These are phyloP conservation scores for Mycteria americana DNA, from an alignment of 2,797 vertebrate species.

Conservation along the genomic window DNA sequence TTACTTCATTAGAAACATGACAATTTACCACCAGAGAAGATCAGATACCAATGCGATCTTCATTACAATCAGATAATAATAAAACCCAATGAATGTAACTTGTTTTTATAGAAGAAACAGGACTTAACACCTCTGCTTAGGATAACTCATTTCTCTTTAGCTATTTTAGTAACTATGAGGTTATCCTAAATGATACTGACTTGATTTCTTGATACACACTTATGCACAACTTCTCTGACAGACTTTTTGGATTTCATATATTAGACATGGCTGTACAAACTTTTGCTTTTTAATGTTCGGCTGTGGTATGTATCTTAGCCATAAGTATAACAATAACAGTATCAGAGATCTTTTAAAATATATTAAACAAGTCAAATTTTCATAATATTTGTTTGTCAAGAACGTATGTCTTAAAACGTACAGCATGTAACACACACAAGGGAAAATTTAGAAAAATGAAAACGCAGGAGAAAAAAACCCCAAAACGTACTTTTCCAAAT, in stretches of 20 bases:
- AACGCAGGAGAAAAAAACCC: not conserved
- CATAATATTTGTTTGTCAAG: not conserved
- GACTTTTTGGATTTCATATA: not conserved
- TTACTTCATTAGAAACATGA: not conserved
- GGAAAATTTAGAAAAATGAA: not conserved
- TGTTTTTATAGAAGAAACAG: not conserved
- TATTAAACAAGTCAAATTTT: not conserved
- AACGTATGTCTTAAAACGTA: not conserved
- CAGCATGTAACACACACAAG: not conserved
- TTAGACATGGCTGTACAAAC: not conserved
- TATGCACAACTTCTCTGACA: not conserved
- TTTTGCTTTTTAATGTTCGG: not conserved
- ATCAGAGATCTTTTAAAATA: not conserved
- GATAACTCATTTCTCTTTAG: not conserved
- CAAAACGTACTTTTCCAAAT: constrained; percentile 82
- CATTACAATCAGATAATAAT: not conserved
- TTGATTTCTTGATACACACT: not conserved
- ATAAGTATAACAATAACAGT: not conserved
- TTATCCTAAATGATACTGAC: not conserved
- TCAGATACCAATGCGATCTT: not conserved
- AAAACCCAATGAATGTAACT: not conserved
- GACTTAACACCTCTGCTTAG: not conserved
- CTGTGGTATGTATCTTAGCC: not conserved
- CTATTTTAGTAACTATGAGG: not conserved
- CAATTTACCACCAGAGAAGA: not conserved